Evolutionary conservation across 1,140 invertebrate genomes (phyloP).

Genomic region (Ceratina australensis): DNA sequence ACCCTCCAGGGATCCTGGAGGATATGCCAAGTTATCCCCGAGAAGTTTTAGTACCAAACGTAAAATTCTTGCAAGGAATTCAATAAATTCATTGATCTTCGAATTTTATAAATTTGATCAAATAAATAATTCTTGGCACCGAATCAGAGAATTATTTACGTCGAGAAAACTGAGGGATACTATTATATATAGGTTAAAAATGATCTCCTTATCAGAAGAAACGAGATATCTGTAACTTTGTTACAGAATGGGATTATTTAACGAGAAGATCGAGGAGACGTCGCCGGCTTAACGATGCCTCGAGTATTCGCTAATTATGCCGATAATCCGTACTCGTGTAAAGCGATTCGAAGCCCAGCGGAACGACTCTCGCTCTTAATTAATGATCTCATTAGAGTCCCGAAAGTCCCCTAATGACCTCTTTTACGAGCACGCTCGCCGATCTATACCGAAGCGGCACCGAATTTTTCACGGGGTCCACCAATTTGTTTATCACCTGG

Average conservation of each 20-base stretch:
- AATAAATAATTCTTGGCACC: too few species aligned
- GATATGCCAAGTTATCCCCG: too few species aligned
- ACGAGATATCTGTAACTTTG: too few species aligned
- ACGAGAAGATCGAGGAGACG: background rate
- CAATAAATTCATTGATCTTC: too few species aligned
- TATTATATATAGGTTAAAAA: too few species aligned
- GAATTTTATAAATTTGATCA: too few species aligned
- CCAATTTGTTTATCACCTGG: slow-evolving; percentile 17
- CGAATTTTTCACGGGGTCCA: background rate
- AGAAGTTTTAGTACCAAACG: too few species aligned
- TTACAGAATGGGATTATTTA: too few species aligned
- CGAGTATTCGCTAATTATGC: slow-evolving; percentile 31
- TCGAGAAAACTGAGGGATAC: too few species aligned
- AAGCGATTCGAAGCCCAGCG: slow-evolving; percentile 18
- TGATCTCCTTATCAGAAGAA: too few species aligned
- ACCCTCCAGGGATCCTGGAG: background rate
- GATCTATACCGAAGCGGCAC: background rate
- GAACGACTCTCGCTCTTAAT: slow-evolving; percentile 10
- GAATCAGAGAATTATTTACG: too few species aligned
- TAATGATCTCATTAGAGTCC: slow-evolving; percentile 41
- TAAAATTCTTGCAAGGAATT: too few species aligned
- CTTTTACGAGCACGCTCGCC: slow-evolving; percentile 10
- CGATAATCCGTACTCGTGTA: slow-evolving; percentile 35
- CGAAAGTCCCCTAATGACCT: slow-evolving; percentile 32
- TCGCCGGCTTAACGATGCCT: slow-evolving; percentile 23